A percentile compares a stretch with the other conserved stretches of the same genome.
These are phyloP conservation scores for Tragelaphus scriptus DNA, from an alignment of 2,113 vertebrate genomes.

Conservation along the genomic window DNA sequence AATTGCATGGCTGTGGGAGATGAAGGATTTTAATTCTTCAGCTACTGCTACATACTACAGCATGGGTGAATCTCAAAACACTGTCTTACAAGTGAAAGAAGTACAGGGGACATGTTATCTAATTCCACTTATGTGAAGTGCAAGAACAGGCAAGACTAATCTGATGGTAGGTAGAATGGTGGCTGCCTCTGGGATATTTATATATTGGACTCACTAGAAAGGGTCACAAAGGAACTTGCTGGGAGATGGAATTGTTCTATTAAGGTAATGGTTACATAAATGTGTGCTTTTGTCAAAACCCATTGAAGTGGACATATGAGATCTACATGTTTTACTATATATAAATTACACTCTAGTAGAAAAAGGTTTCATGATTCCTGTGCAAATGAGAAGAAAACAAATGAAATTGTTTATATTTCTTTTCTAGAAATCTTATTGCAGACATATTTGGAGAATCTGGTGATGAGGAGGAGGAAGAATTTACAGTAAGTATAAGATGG, in stretches of 20 bases:
- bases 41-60: background rate
- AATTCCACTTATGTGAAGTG: background rate
- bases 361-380: background rate
- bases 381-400: constrained; percentile 11
- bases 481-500: constrained; percentile 87
- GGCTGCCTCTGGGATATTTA: background rate
- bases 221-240: background rate
- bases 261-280: background rate
- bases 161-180: background rate
- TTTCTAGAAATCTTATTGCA: constrained; percentile 94
- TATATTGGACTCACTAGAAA: background rate
- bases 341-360: background rate
- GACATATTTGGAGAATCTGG: constrained; percentile 99
- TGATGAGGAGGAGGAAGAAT: constrained; percentile 97
- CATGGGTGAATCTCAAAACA: background rate
- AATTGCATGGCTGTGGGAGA: background rate
- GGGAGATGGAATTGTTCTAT: background rate
- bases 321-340: background rate
- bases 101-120: background rate
- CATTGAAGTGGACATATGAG: background rate
- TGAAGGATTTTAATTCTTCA: background rate
- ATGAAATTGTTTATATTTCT: background rate
- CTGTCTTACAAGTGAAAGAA: background rate
- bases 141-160: background rate
- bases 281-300: background rate